Evolutionary conservation across 2,113 vertebrate genomes (phyloP).

Genomic region (Thamnophis sirtalis): DNA sequence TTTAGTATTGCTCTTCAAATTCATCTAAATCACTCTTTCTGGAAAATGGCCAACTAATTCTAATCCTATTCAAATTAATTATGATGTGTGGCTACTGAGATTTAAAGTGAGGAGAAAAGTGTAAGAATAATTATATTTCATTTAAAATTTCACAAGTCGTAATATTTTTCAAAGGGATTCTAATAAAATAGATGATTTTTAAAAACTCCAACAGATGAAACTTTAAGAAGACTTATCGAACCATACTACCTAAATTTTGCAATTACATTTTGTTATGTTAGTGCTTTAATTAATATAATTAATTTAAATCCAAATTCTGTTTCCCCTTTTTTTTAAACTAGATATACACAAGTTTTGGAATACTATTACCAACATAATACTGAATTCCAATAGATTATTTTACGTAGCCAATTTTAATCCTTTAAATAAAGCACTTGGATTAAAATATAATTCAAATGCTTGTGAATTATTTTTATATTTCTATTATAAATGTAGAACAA

Average conservation of each 20-base stretch:
- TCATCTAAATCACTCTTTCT: not conserved
- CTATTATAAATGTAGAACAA: not conserved
- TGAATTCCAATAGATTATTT: not conserved
- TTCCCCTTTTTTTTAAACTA: not conserved
- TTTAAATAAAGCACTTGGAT: not conserved
- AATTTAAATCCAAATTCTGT: not conserved
- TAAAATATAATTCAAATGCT: not conserved
- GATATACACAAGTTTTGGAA: not conserved
- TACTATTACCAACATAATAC: not conserved
- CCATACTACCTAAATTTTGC: not conserved
- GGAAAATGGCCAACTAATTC: conserved; percentile 11
- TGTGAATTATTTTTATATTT: not conserved
- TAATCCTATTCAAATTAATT: not conserved
- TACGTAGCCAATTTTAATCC: not conserved
- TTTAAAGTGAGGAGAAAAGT: not conserved
- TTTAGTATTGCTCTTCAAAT: not conserved
- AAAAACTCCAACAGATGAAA: not conserved
- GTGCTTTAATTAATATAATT: not conserved
- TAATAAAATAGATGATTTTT: not conserved
- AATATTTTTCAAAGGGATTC: not conserved
- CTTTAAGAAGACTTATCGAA: not conserved
- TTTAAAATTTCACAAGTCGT: not conserved
- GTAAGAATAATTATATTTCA: conserved; percentile 17
- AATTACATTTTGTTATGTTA: not conserved
- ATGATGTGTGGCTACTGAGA: not conserved